Base-by-base conservation (phyloP, 2,797 vertebrate species). In the Clarias laeviceps region DNA sequence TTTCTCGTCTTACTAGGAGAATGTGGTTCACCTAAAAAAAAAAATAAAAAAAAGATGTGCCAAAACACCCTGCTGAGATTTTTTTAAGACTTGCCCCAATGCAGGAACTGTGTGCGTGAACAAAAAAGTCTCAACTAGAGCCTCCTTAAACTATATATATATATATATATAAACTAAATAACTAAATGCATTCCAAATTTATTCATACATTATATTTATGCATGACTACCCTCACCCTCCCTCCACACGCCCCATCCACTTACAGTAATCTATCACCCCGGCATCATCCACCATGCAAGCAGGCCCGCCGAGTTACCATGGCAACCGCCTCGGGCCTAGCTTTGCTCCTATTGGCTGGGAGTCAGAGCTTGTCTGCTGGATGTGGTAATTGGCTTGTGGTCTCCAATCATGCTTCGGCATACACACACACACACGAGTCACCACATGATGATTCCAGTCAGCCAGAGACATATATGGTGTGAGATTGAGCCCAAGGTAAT, bases 181-280 rank as follows among this genome's bases (percentile, higher is more conserved):
- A 93, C 92, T 94, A 90, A 83, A 93, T 93, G 94, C 92, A 94
- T 96, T 95, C 93, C 92, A 95, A 91, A 95, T 95, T 93, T 94
- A 95, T 95, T 96, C 94, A 94, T 94, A 94, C 94, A 94, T 92
- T 95, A 95, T 95, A 94, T 95, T 96, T 95, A 95, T 95, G 95
- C 95, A 96, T 96, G 95, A 95, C 77, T 87, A 85, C 87, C 87
- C 84, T 78, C 88, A 87, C 88, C 85, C 78, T 83, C 89, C 85
- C 89, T 84, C 77, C 89, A 86, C 90, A 93, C 92, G 89, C 90
- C 92, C 93, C 93, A 94, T 93, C 93, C 95, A 94, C 95, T 96
- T 96, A 96, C 95, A 93, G 95, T 96, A 96, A 96, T 96, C 95
- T 95, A 96, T 96, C 95, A 95, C 94, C 93, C 93, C 93, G 92